Conservation (phyloP, 2,113 vertebrate genomes). For the Paramisgurnus dabryanus region DNA sequence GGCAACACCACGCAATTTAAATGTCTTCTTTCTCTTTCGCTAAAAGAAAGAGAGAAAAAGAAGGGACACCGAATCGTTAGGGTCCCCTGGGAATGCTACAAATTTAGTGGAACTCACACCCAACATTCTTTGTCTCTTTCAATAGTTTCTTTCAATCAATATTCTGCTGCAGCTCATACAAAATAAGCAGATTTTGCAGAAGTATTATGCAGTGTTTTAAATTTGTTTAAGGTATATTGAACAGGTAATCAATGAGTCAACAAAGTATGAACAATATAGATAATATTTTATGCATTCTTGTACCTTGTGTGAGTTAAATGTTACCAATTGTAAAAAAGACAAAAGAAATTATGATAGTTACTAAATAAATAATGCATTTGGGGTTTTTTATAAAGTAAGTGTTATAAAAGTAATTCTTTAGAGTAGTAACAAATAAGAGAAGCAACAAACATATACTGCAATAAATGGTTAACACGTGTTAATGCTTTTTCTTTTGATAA, state of each 20-base stretch:
- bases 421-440: not conserved
- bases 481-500: not conserved
- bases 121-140: constrained; percentile 39
- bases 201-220: constrained; percentile 18
- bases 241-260: not conserved
- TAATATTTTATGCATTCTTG: not conserved
- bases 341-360: no score
- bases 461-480: not conserved
- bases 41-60: constrained; percentile 58
- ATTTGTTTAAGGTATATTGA: no score
- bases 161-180: not conserved
- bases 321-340: no score
- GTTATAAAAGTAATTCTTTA: not conserved
- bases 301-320: no score
- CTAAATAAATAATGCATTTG: no score
- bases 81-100: constrained; percentile 67
- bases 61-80: constrained; percentile 45
- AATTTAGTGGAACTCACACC: constrained; percentile 60
- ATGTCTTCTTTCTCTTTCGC: constrained; percentile 69
- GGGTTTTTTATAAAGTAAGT: no score
- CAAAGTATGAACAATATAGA: not conserved
- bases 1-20: constrained; percentile 69
- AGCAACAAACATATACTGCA: not conserved
- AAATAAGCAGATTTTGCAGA: constrained; percentile 14
- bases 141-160: constrained; percentile 63